These are phyloP conservation scores for Cryptomyrus ogoouensis DNA, from an alignment of 2,113 vertebrate genomes.

Conservation along the genomic window DNA sequence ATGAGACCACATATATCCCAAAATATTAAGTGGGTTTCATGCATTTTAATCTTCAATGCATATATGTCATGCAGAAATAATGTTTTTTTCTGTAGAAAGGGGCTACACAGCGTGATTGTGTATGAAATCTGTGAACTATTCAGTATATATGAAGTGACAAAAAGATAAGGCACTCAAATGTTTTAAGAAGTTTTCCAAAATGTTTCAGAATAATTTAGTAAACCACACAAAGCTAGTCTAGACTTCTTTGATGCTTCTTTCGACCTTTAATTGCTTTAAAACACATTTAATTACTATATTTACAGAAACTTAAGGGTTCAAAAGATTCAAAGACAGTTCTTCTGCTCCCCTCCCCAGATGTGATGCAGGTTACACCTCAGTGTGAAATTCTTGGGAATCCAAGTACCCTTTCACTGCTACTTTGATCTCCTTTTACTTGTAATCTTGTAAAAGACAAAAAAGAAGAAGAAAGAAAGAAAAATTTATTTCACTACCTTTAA, in stretches of 20 bases:
- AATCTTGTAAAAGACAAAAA: conserved; percentile 56
- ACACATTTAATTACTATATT: conserved; percentile 44
- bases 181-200: conserved; percentile 38
- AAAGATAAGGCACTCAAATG: conserved; percentile 33
- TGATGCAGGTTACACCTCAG: conserved; percentile 53
- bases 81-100: conserved; percentile 28
- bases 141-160: conserved; percentile 16
- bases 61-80: conserved; percentile 29
- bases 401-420: conserved; percentile 51
- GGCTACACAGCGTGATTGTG: conserved; percentile 27
- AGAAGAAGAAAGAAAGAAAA: conserved; percentile 34
- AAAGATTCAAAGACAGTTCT: conserved; percentile 53
- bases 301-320: conserved; percentile 42
- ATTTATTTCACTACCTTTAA: conserved; percentile 43
- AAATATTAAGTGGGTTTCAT: conserved; percentile 37
- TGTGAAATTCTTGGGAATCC: conserved; percentile 58
- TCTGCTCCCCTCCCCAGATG: conserved; percentile 27
- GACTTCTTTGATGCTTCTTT: conserved; percentile 21
- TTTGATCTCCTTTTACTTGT: conserved; percentile 61
- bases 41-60: conserved; percentile 30
- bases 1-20: conserved; percentile 38
- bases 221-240: conserved; percentile 1
- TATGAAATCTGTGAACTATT: conserved; percentile 23
- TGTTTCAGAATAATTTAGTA: conserved; percentile 28
- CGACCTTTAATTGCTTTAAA: conserved; percentile 45